Base-by-base conservation (phyloP, 2,113 vertebrate genomes). In the Gallinago media region DNA sequence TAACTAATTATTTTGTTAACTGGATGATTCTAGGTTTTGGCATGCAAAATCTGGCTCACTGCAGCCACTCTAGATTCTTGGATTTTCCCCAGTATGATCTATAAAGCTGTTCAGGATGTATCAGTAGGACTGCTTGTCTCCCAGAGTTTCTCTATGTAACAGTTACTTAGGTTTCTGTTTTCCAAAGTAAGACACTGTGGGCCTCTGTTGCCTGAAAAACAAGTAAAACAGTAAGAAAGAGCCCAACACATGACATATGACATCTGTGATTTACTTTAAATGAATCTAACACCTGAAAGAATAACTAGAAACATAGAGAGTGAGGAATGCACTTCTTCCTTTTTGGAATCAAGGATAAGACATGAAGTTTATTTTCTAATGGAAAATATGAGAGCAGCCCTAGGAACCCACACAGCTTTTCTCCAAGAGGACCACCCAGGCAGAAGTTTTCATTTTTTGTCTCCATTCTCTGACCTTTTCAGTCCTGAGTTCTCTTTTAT, bases 171-270 rank as follows among this genome's bases (percentile, higher is more conserved):
- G 15, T 6, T 82, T 72, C 20, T 78, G 4, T 32, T 91, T 84
- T 81, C 36, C 17, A 70, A 3, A 44, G 20, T 38, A 56, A 86
- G 34, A 36, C 25, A 20, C 23, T 20, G 55, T 36, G n/a, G 23
- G 12, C 74, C 40, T 80, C 31, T 42, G 17, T 25, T 67, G 32
- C 38, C 85, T 78, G 29, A 63, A 74, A 86, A 59, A 50, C 20
- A 22, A 84, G 11, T 25, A 5, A 76, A 74, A 19, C 16, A 84
- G 15, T 22, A 77, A 63, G 55, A 80, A 73, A 88, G 56, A 81
- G 4, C 7, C 18, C 15, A 20, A 12, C 11, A 71, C 0, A 1
- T 59, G 47, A 47, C 21, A 89, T n/a, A 21, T 63, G 42, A 44
- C 27, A 89, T n/a, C 21, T 87, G n/a, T 14, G 42, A 70, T 49